Evolutionary conservation across 2,113 vertebrate genomes (phyloP).

Genomic region (Poecile atricapillus): DNA sequence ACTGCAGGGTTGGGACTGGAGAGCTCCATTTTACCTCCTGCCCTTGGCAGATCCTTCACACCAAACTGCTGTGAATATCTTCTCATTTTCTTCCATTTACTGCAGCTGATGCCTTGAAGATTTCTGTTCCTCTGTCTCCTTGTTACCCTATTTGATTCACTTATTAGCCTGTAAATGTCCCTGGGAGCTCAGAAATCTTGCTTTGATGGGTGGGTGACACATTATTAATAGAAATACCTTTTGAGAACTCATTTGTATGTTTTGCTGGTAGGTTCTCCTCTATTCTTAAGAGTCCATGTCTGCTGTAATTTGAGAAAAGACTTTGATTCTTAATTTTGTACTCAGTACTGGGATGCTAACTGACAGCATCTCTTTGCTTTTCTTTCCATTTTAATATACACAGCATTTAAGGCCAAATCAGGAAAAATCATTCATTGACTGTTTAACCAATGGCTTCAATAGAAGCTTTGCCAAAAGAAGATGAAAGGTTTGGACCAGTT

Average conservation of each 20-base stretch:
- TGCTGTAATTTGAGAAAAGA: constrained; percentile 14
- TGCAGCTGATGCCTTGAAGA: not conserved
- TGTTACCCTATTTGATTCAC: not conserved
- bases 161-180: not conserved
- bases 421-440: not conserved
- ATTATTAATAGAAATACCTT: constrained; percentile 30
- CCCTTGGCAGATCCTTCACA: not conserved
- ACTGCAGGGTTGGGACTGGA: not conserved
- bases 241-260: not conserved
- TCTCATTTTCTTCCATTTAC: not conserved
- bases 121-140: not conserved
- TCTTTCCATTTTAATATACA: not conserved
- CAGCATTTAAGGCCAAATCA: not conserved
- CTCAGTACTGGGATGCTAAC: not conserved
- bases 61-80: not conserved
- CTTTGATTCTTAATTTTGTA: constrained; percentile 15
- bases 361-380: constrained; percentile 20
- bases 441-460: not conserved
- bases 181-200: not conserved
- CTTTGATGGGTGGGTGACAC: not conserved
- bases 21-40: not conserved
- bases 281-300: not conserved
- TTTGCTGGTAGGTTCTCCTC: constrained; percentile 3
- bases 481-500: not conserved
- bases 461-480: not conserved